phyloP scores from a whole-genome alignment of 2,113 vertebrate genomes.

The Penelope pileata region DNA sequence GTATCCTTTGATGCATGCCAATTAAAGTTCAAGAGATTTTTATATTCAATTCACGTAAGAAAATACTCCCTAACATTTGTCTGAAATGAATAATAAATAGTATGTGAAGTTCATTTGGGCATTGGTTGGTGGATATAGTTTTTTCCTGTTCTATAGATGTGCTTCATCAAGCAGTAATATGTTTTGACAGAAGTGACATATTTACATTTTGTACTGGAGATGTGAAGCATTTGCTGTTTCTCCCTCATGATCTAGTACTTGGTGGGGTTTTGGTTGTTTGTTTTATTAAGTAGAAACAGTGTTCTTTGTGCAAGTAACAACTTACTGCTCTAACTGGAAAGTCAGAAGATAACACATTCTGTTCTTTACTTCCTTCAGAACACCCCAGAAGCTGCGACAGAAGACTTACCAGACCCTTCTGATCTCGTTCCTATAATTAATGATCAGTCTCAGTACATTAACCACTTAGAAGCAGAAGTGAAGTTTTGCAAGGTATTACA shows the following conservation, averaged over 20 bases:
- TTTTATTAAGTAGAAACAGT: neutral
- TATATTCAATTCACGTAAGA: neutral
- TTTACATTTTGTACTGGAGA: neutral
- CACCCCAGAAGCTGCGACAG: constrained; percentile 59
- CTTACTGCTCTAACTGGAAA: neutral
- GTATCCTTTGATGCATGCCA: neutral
- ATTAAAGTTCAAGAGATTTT: neutral
- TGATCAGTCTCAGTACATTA: constrained; percentile 92
- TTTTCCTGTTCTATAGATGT: neutral
- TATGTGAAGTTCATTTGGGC: neutral
- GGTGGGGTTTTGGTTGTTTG: neutral
- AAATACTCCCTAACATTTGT: neutral
- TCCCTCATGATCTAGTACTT: neutral
- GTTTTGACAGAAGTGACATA: neutral
- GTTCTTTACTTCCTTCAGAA: constrained; percentile 62
- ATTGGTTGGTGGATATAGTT: neutral
- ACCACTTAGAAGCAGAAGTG: constrained; percentile 94
- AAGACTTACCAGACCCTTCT: constrained; percentile 67
- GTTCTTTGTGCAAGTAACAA: neutral
- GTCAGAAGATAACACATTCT: neutral
- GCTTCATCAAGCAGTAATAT: neutral
- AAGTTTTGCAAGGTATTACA: constrained; percentile 89
- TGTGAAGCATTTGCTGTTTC: neutral
- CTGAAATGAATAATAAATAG: neutral
- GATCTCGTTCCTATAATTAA: constrained; percentile 87